A percentile compares a stretch with the other conserved stretches of the same genome.
Evolutionary conservation across 92 coral and sea anemone genomes (phyloP).

Genomic region (Palythoa grandis): DNA sequence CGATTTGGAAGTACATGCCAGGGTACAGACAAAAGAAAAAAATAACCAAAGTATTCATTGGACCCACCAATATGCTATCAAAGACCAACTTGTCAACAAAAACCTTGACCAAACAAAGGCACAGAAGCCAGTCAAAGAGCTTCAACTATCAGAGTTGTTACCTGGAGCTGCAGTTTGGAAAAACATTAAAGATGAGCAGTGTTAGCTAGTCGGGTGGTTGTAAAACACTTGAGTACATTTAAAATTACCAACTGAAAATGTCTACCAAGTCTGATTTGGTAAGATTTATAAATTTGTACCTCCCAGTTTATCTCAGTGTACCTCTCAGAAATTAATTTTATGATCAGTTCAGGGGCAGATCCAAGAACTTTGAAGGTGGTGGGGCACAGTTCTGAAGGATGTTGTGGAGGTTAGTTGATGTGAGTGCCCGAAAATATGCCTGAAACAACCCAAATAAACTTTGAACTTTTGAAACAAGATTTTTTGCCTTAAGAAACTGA

Average conservation of each 20-base stretch:
- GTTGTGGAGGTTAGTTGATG: neutral
- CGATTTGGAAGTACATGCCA: constrained; percentile 12
- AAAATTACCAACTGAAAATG: neutral
- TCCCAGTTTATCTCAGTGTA: neutral
- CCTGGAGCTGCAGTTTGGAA: neutral
- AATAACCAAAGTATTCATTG: neutral
- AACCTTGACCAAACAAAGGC: constrained; percentile 6
- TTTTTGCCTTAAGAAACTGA: neutral
- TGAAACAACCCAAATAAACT: neutral
- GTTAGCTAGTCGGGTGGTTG: constrained; percentile 13
- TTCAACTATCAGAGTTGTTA: constrained; percentile 3
- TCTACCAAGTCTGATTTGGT: constrained; percentile 9
- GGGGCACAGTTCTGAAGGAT: neutral
- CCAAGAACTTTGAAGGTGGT: neutral
- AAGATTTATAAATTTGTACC: neutral
- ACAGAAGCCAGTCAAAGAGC: constrained; percentile 12
- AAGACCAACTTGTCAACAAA: neutral
- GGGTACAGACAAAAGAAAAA: constrained; percentile 5
- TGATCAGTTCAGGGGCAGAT: neutral
- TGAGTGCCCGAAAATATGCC: neutral
- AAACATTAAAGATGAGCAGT: constrained; percentile 9
- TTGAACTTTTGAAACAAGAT: neutral
- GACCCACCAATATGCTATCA: neutral
- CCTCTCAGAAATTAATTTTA: neutral
- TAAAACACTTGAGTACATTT: neutral